Percentiles rank a stretch among this genome's conserved stretches.
Conservation (phyloP, 1,140 invertebrate genomes). For the Tyrophagus putrescentiae region DNA sequence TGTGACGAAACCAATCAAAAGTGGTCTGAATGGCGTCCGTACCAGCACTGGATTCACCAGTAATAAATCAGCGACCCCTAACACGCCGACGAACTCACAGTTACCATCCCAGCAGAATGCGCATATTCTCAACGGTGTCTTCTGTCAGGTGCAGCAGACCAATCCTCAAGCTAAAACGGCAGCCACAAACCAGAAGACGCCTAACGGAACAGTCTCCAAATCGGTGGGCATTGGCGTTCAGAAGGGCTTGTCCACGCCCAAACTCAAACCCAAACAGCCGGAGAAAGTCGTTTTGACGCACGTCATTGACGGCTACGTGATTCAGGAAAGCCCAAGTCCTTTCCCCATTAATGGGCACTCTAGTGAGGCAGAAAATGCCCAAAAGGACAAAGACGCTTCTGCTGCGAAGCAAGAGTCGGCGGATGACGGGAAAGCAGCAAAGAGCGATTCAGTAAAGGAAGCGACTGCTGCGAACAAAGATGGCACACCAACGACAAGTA, state of each 20-base stretch:
- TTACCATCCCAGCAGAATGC: neutral
- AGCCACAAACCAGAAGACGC: neutral
- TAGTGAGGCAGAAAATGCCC: too few species aligned
- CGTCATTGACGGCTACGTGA: constrained; percentile 90
- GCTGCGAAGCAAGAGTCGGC: neutral
- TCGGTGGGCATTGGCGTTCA: neutral
- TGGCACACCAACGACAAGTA: too few species aligned
- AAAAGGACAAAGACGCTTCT: neutral
- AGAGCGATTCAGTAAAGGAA: neutral
- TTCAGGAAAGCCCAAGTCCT: constrained; percentile 57
- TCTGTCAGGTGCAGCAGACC: neutral
- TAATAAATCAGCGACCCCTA: neutral
- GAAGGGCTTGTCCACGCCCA: neutral
- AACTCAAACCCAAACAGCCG: constrained; percentile 47
- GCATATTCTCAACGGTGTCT: neutral
- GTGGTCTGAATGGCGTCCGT: too few species aligned
- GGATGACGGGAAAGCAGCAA: neutral
- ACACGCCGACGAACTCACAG: neutral
- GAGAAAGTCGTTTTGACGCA: constrained; percentile 90
- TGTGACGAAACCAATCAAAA: too few species aligned
- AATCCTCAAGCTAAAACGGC: neutral
- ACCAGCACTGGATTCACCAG: neutral
- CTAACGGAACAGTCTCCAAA: neutral
- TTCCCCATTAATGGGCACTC: constrained; percentile 25
- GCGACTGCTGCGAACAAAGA: neutral